These are phyloP conservation scores for Amblyjoppa proteus DNA, from an alignment of 2,888 invertebrate genomes.

Conservation along the genomic window DNA sequence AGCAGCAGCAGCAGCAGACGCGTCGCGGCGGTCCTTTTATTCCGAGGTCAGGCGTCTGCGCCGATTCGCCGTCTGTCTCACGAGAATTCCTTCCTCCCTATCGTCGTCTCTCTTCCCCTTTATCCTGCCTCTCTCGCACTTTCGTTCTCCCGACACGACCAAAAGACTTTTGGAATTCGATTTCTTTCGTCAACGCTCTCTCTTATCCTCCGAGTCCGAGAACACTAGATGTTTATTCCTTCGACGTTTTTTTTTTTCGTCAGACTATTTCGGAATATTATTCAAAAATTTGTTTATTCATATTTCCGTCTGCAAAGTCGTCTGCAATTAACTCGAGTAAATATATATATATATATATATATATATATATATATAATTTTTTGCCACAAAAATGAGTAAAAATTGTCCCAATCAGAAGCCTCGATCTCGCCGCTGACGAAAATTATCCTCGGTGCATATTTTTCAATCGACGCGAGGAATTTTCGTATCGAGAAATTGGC, in stretches of 20 bases:
- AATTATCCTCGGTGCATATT: not conserved
- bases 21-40: conserved; percentile 70
- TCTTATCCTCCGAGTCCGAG: not conserved
- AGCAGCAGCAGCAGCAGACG: conserved; percentile 61
- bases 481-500: not conserved
- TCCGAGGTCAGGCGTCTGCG: conserved; percentile 73
- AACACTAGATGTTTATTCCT: not conserved
- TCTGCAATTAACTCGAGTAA: too few relatives aligned
- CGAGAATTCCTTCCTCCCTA: conserved; percentile 55
- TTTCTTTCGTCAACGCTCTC: conserved; percentile 23
- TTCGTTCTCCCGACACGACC: conserved; percentile 48
- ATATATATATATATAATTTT: too few relatives aligned
- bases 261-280: not conserved
- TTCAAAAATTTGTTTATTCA: not conserved
- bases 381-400: not conserved
- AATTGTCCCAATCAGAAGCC: not conserved
- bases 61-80: conserved; percentile 67
- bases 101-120: conserved; percentile 31
- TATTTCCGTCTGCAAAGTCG: too few relatives aligned
- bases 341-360: too few relatives aligned
- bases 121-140: conserved; percentile 17
- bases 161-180: conserved; percentile 59
- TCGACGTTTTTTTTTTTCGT: not conserved
- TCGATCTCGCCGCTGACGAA: not conserved
- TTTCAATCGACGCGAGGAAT: not conserved